Percentiles rank a stretch among this genome's conserved stretches.
phyloP scores from a whole-genome alignment of 2,113 vertebrate genomes.

The Spilogale gracilis region DNA sequence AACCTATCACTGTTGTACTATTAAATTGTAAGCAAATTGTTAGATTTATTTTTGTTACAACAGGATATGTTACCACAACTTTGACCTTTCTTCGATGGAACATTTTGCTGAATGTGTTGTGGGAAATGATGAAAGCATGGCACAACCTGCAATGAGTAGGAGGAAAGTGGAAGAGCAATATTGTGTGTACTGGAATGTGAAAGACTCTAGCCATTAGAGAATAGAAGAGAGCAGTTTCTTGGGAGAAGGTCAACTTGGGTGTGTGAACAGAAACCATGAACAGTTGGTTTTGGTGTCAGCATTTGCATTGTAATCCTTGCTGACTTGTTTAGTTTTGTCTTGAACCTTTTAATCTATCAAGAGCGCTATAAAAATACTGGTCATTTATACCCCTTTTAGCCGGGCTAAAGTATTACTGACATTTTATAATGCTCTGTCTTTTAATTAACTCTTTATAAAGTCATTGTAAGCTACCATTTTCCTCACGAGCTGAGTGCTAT shows the following conservation, averaged over 20 bases:
- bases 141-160: background rate
- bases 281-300: background rate
- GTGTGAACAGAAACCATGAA: background rate
- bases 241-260: background rate
- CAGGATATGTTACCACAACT: background rate
- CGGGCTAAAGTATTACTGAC: background rate
- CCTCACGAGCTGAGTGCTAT: background rate
- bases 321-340: background rate
- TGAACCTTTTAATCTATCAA: slow-evolving; percentile 1
- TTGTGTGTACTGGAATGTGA: background rate
- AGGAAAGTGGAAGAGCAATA: background rate
- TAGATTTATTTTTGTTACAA: slow-evolving; percentile 25
- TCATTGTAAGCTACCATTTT: background rate
- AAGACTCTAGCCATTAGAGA: background rate
- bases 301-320: background rate
- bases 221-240: background rate
- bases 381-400: background rate
- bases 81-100: background rate
- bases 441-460: background rate
- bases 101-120: background rate
- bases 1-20: background rate
- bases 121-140: background rate
- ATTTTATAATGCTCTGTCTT: background rate
- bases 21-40: background rate
- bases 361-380: background rate